These are phyloP conservation scores for Leuctra nigra DNA, from an alignment of 2,888 invertebrate species.

Conservation along the genomic window DNA sequence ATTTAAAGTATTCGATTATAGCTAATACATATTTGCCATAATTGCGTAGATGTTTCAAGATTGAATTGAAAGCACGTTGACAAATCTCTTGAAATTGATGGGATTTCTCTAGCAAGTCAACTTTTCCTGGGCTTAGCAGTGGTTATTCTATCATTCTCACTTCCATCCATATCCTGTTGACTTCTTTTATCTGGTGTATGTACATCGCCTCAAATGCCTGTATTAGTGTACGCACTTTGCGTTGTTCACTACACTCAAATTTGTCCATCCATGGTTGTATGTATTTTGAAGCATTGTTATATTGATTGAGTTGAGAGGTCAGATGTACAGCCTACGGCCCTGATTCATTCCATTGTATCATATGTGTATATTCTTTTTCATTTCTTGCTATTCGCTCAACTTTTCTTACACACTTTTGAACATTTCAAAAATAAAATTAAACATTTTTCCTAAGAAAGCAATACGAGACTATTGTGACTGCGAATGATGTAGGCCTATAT, in stretches of 20 bases:
- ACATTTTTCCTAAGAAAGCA: slow-evolving; percentile 27
- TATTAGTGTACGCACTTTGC: slow-evolving; percentile 8
- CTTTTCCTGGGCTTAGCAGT: slow-evolving; percentile 16
- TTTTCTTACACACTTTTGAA: slow-evolving; percentile 26
- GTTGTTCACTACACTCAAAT: slow-evolving; percentile 7
- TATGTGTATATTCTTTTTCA: slow-evolving; percentile 23
- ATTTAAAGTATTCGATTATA: slow-evolving; percentile 11
- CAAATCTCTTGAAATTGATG: slow-evolving; percentile 15
- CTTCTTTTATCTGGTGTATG: not conserved
- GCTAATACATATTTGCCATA: slow-evolving; percentile 25
- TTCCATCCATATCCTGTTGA: slow-evolving; percentile 16
- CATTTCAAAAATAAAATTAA: slow-evolving; percentile 24
- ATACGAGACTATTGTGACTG: slow-evolving; percentile 26
- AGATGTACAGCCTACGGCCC: slow-evolving; percentile 23
- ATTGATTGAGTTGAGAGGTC: not conserved
- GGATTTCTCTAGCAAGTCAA: slow-evolving; percentile 10
- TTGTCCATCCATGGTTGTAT: slow-evolving; percentile 21
- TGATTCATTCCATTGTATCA: slow-evolving; percentile 26
- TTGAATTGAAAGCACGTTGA: slow-evolving; percentile 22
- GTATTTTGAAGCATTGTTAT: slow-evolving; percentile 16
- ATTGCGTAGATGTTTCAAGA: slow-evolving; percentile 25
- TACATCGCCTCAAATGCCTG: slow-evolving; percentile 13
- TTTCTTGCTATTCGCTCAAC: slow-evolving; percentile 26
- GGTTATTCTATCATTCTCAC: slow-evolving; percentile 13
- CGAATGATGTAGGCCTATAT: slow-evolving; percentile 19